Percentiles rank a stretch among this genome's conserved stretches.
Conservation (phyloP, 92 coral and sea anemone species). For the Phenganax stokvisi region DNA sequence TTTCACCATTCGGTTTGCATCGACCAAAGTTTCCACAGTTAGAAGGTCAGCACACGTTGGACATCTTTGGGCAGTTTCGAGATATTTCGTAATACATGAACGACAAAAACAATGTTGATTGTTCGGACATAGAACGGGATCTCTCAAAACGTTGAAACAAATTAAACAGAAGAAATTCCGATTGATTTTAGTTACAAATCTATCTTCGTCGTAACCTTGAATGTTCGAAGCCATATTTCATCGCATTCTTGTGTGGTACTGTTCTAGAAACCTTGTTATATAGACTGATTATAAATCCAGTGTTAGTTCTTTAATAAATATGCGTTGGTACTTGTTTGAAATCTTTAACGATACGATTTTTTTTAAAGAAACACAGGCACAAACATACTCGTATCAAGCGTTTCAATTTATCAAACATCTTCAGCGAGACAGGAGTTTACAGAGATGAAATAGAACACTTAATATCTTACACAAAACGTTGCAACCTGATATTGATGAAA, state of each 20-base stretch:
- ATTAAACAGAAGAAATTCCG: no score
- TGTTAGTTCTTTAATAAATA: background rate
- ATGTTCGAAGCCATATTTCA: conserved; percentile 12
- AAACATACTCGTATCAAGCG: no score
- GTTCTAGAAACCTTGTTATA: background rate
- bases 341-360: background rate
- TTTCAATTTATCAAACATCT: no score
- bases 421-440: no score
- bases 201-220: conserved; percentile 3
- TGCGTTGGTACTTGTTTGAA: background rate
- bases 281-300: background rate
- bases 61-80: background rate
- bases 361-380: background rate
- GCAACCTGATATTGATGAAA: no score
- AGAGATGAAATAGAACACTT: no score
- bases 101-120: conserved; percentile 8
- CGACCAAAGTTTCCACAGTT: background rate
- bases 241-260: no score
- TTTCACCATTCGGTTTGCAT: conserved; percentile 43
- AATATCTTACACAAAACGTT: no score
- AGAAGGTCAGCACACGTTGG: conserved; percentile 13
- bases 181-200: no score
- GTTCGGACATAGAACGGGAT: conserved; percentile 1
- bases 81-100: conserved; percentile 15
- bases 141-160: no score